Percentiles rank a stretch among this genome's conserved stretches.
Conservation (phyloP, 2,888 invertebrate species). For the Microplitis manilae region DNA sequence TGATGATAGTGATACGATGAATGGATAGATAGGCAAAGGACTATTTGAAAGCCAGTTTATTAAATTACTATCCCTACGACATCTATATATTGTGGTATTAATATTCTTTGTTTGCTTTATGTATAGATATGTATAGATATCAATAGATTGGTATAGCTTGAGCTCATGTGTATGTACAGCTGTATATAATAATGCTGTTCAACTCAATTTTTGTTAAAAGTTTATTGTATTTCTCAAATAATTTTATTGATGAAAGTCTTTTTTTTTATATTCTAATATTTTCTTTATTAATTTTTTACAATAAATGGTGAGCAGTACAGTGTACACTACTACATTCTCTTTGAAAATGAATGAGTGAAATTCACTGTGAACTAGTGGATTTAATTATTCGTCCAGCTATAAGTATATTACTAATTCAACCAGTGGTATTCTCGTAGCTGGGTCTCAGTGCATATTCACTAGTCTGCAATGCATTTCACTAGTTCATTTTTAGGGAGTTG, state of each 20-base stretch:
- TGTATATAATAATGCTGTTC: not conserved
- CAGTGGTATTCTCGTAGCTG: too few species aligned
- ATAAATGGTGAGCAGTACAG: too few species aligned
- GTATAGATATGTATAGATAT: not conserved
- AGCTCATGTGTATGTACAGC: not conserved
- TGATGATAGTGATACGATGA: not conserved
- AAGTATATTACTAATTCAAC: too few species aligned
- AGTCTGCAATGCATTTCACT: too few species aligned
- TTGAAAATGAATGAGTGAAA: too few species aligned
- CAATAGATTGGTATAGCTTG: not conserved
- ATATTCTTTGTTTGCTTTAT: not conserved
- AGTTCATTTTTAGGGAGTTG: too few species aligned
- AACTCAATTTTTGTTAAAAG: not conserved
- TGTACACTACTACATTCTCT: too few species aligned
- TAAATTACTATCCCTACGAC: not conserved
- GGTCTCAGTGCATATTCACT: too few species aligned
- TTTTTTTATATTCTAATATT: too few species aligned
- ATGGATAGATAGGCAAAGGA: conserved; percentile 16
- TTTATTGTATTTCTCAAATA: not conserved
- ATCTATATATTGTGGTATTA: not conserved
- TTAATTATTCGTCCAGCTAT: too few species aligned
- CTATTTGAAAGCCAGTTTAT: not conserved
- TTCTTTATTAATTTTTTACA: too few species aligned
- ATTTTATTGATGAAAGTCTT: not conserved
- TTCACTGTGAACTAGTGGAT: too few species aligned